Conservation (phyloP, 1,140 invertebrate genomes). For the Leptinotarsa lineolata region DNA sequence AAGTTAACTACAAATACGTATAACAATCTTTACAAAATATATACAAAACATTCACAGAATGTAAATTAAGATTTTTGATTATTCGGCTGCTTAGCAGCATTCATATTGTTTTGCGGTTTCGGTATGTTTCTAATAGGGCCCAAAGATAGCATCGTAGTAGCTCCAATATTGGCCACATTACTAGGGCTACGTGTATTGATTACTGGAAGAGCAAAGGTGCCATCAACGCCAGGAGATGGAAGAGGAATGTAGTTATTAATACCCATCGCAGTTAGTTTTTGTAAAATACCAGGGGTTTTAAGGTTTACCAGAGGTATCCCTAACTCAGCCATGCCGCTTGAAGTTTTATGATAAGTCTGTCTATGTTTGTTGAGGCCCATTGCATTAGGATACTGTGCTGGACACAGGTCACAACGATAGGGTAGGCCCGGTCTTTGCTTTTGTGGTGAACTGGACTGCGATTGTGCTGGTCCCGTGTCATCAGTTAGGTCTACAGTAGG, state of each 20-base stretch:
- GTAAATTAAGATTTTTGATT: slow-evolving; percentile 22
- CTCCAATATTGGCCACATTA: slow-evolving; percentile 67
- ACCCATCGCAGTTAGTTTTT: slow-evolving; percentile 67
- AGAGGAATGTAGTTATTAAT: slow-evolving; percentile 76
- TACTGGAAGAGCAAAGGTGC: slow-evolving; percentile 74
- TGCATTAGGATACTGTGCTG: slow-evolving; percentile 70
- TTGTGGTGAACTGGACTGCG: slow-evolving; percentile 19
- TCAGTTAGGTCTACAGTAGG: slow-evolving; percentile 53
- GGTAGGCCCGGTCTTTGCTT: slow-evolving; percentile 55
- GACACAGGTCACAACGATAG: slow-evolving; percentile 71
- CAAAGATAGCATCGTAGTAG: slow-evolving; percentile 69
- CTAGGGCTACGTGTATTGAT: slow-evolving; percentile 69
- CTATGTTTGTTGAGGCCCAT: slow-evolving; percentile 70
- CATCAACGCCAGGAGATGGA: slow-evolving; percentile 66
- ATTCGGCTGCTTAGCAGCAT: slow-evolving; percentile 27
- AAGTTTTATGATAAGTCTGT: slow-evolving; percentile 68
- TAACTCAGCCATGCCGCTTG: slow-evolving; percentile 61
- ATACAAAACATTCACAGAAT: slow-evolving; percentile 12
- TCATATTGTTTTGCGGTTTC: slow-evolving; percentile 23
- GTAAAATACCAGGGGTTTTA: slow-evolving; percentile 66
- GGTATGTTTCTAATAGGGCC: slow-evolving; percentile 62
- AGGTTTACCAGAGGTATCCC: slow-evolving; percentile 75
- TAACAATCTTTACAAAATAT: slow-evolving; percentile 13
- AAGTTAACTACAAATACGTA: neutral
- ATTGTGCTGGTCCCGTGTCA: slow-evolving; percentile 34